Evolutionary conservation across 1,140 invertebrate genomes (phyloP), one percentile per base, ranked within the genome.

Genomic region (Cotesia typhae): DNA sequence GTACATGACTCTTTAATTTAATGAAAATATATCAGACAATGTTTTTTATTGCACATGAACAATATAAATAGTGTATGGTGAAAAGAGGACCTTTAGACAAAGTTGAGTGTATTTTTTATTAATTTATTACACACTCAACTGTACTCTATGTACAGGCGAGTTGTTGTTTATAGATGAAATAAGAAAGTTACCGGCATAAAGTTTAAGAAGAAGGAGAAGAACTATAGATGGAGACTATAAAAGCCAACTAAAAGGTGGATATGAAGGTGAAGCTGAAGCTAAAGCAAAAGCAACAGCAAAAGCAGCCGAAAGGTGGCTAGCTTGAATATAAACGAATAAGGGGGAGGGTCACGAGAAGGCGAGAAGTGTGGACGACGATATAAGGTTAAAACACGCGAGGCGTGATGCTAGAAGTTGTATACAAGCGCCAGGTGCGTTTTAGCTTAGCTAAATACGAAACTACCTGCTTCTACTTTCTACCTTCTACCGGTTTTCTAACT

Each of bases 341-440:
- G 65, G 17, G 61, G 61, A 47, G 51, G 67, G 53, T 67, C 71
- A 65, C 57, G 9, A 28, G 28, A 28, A 28, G 28, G 28, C 28
- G 28, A 28, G 28, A 59, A 59, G 57, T 59, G 57, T 59, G 57
- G 17, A 10, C 14, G 4, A 55, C n/a, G n/a, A n/a, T n/a, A 20
- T 4, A 28, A 28, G 57, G 14, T 59, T 20, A 17, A 59, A 59
- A 59, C 57, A 59, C 57, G 57, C 57, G 28, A 59, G 57, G 57
- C 57, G 57, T 59, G 57, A 59, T 17, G 17, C 14, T 17, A 28
- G 20, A 28, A 28, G 57, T 20, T 59, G 0, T 59, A 59, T 47
- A 47, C 41, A 59, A 28, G 17, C 20, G 20, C 57, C 57, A 59
- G 57, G 57, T 59, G 57, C 57, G 57, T 59, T 59, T 59, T 59